Base-by-base conservation (phyloP, 1,140 invertebrate genomes). In the Phthorimaea operculella region DNA sequence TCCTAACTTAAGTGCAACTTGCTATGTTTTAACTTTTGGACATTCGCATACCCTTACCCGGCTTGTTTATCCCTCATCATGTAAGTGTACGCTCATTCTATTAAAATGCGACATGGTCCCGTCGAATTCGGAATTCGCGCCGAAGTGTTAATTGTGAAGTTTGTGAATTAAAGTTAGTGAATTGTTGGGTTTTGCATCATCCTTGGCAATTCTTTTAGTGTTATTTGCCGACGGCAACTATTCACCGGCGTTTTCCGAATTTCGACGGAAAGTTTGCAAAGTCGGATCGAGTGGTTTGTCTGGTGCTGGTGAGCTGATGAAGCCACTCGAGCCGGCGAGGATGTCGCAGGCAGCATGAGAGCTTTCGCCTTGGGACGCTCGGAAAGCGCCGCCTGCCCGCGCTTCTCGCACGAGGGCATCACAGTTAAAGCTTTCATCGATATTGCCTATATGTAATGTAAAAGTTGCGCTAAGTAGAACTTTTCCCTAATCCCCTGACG, bases 1-100 rank as follows among this genome's bases (percentile, higher is more conserved):
- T 79, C 71, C 70, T 71, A 71, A 80, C 72, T 79, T 82, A 74
- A 71, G 75, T 83, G 78, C 75, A 77, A 79, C 74, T 81, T 81
- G 72, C 72, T 80, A 81, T 81, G 74, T 80, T 81, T 76, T 83
- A 77, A 84, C 71, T 80, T 76, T 76, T 68, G 79, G 74, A 85
- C 82, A 67, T 72, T 55, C 70, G 69, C 71, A 68, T 70, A 74
- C 71, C 80, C 73, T 78, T 82, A 83, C 76, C 79, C 73, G 72
- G 79, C 82, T 83, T 79, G 77, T 82, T 83, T 83, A 78, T 68
- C 79, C 76, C 77, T 77, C 74, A 79, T 79, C 79, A 85, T 85
- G 82, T 85, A 85, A 85, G 82, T 85, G 82, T 77, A 75, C 64
- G 76, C 72, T 79, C 73, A 76, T 82, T 80, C 63, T 81, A 75